Evolutionary conservation across 30 jellyfish, hydroid and myxozoan genomes (phyloP).

Genomic region (Pelagia noctiluca): DNA sequence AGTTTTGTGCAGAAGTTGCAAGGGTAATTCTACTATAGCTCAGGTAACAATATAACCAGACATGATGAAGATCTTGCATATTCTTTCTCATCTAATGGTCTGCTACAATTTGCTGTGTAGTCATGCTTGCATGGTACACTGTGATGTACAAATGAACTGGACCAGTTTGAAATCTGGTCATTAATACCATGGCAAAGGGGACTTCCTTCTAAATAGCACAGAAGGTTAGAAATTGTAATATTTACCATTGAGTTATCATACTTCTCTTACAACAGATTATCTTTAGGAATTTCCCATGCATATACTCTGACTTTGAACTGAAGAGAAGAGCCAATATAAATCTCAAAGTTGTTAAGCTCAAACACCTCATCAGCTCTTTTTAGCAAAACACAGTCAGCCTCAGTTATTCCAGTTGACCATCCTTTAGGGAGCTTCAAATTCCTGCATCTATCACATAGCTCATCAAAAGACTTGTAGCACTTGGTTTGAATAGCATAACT

Average conservation of each 20-base stretch:
- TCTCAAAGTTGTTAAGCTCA: not conserved
- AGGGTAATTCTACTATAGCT: not conserved
- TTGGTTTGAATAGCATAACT: no score
- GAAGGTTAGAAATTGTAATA: constrained; percentile 5
- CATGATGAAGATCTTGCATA: not conserved
- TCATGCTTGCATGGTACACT: not conserved
- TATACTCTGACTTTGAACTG: not conserved
- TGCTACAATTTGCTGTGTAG: not conserved
- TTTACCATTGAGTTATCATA: constrained; percentile 14
- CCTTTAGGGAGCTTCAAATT: not conserved
- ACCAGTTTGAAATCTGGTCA: not conserved
- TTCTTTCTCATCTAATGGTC: not conserved
- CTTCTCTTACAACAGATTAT: not conserved
- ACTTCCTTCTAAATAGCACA: not conserved
- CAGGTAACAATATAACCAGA: not conserved
- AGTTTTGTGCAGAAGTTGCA: constrained; percentile 19
- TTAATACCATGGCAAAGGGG: not conserved
- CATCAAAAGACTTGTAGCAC: not conserved
- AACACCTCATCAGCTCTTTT: not conserved
- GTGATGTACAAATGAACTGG: not conserved
- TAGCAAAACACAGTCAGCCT: not conserved
- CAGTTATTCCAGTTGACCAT: not conserved
- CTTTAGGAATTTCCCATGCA: constrained; percentile 20
- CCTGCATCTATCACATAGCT: not conserved
- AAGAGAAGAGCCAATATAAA: not conserved